Evolutionary conservation across 2,113 vertebrate species (phyloP), one percentile per base, ranked within the genome.

Genomic region (Erythrocercus mccallii): DNA sequence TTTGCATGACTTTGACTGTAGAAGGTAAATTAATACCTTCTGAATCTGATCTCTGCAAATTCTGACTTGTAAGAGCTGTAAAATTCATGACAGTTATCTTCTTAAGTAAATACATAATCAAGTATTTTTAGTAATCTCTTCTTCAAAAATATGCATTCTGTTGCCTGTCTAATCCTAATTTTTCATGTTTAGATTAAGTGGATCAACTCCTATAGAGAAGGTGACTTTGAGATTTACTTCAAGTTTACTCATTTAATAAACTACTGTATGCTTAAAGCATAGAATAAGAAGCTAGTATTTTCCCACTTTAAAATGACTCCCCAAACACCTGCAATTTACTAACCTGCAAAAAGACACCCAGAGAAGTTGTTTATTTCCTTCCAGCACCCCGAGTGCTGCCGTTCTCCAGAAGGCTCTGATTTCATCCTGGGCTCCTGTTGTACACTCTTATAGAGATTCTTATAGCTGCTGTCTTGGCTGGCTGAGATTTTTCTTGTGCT

Each of bases 401-500:
- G 33, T 56, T 78, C 25, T 73, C 17, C 44, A 57, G 42, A 58
- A 86, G 53, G 17, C 51, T 23, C 30, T 54, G 48, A 31, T 73
- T 78, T 81, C 40, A 7, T 53, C 71, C 53, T 42, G 51, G 31
- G 57, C 28, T 96, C 30, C 33, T 31, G 25, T n/a, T 68, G 31
- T 31, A 42, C 20, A 15, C n/a, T n/a, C n/a, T n/a, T 54, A 45
- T 64, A 74, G 64, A 80, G 38, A 44, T 27, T 20, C 77, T 92
- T 28, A 22, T 15, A 25, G 33, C 44, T 78, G 51, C 10, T 65
- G 1, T 56, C 78, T 84, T 47, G 33, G 35, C 71, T 81, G 44
- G 19, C 27, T 0, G 69, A 94, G 91, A 28, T 84, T 68, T 95
- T 95, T 81, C 65, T 87, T 2, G 48, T 92, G 92, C 97, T 97